These are phyloP conservation scores for Muricea muricata DNA, from an alignment of 92 coral and sea anemone genomes.

Conservation along the genomic window DNA sequence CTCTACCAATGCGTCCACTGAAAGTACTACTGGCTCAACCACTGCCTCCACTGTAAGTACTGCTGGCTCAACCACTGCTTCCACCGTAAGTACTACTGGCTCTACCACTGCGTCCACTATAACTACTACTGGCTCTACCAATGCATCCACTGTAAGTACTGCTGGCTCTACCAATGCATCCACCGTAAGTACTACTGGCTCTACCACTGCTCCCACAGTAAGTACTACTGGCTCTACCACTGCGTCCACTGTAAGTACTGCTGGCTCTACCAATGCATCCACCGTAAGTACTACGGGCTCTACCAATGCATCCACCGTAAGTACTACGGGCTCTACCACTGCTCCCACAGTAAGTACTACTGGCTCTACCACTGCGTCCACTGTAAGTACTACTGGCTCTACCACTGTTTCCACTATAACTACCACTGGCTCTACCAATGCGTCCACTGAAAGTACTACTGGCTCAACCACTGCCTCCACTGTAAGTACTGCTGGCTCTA, in stretches of 20 bases:
- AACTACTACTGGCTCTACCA: too few species aligned
- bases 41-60: neutral
- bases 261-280: too few species aligned
- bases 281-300: neutral
- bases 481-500: neutral
- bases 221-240: too few species aligned
- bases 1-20: too few species aligned
- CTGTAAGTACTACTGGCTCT: neutral
- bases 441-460: neutral
- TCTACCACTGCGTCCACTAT: too few species aligned
- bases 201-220: too few species aligned
- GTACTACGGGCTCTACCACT: neutral
- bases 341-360: neutral
- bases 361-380: neutral
- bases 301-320: neutral
- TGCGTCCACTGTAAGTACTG: too few species aligned
- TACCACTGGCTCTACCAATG: neutral
- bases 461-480: neutral
- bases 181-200: too few species aligned
- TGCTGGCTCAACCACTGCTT: neutral
- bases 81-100: too few species aligned
- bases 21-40: neutral
- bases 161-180: too few species aligned
- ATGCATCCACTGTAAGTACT: too few species aligned
- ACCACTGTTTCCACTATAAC: neutral